Base-by-base conservation (phyloP, 2,888 invertebrate species). In the Erynnis tages region DNA sequence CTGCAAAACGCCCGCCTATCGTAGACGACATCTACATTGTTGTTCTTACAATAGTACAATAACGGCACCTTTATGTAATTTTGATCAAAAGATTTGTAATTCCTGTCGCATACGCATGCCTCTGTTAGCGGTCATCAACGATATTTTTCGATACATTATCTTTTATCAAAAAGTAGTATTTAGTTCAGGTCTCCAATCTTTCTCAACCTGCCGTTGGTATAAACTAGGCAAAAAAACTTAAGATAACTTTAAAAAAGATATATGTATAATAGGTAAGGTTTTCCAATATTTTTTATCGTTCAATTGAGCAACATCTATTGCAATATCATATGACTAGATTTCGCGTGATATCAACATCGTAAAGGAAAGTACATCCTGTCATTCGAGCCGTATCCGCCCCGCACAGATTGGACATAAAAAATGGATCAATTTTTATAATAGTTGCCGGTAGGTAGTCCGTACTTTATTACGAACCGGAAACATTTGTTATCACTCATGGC, bases 381-480 rank as follows among this genome's bases (percentile, higher is more conserved):
- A 89, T 84, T 80, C 62, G 88, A 89, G 65, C 76, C 76, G 80
- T 82, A 85, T 87, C 89, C 89, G 87, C 87, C 88, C 65, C 82
- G 71, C 77, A 73, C 77, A 75, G 82, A 79, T 79, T 74, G 82
- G 69, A 61, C 63, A 75, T 81, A 89, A 88, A 88, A 89, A 88
- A 87, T 79, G 76, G 74, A 79, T 75, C 79, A 79, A 87, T 87
- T 85, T 83, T 87, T 82, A 82, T 88, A 86, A 88, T 82, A 82
- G 79, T 73, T 66, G 67, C 67, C 63, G 73, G 79, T n/a, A n/a
- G 75, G 79, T 77, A 78, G 78, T 74, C 72, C 69, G 71, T 76
- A 81, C 81, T 85, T 84, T 86, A 87, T 84, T 84, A 85, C 67
- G 58, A 68, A 75, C 85, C 82, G 88, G 88, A 89, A 83, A 82